Evolutionary conservation across 1,140 invertebrate species (phyloP), one percentile per base, ranked within the genome.

Genomic region (Drosophila busckii): DNA sequence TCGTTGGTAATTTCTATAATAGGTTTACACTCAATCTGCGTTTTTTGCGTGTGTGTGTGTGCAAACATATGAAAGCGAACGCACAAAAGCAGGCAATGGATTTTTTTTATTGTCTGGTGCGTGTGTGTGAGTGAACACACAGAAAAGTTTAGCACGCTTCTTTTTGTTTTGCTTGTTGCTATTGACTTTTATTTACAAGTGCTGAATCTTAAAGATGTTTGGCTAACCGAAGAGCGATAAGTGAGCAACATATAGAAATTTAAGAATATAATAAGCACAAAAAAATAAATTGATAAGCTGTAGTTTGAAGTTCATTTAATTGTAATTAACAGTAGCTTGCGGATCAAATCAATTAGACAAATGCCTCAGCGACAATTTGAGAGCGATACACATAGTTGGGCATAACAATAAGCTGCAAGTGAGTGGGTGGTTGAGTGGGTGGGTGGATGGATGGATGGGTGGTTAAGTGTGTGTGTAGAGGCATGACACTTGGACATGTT

Each of bases 1-100:
- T 80, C 66, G 68, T 68, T 65, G 75, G 73, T 75, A 78, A 80
- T 78, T 78, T 78, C 68, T 78, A 45, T 78, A 80, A 78, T 78
- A 71, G 73, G 73, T 80, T 80, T 80, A 78, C 71, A 78, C 73
- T 78, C 73, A 78, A 78, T 78, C 75, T 73, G 44, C 52, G 26
- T 20, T 12, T 17, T 22, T 19, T 10, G n/a, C 58, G 17, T 9
- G 8, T 13, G 13, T 26, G n/a, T 12, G 2, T 25, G 10, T 25
- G 10, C 22, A 26, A 7, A 15, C 32, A 35, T 13, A 15, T 16
- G 10, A 17, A 22, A 34, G 1, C 19, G n/a, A 20, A 34, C 40
- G 15, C 28, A 9, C 23, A 40, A 49, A 58, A 44, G 35, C 31
- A 10, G 19, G 15, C 38, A 49, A 48, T 34, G 5, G 3, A n/a